These are phyloP conservation scores for Cloeon dipterum DNA, from an alignment of 2,888 invertebrate genomes.

Conservation along the genomic window DNA sequence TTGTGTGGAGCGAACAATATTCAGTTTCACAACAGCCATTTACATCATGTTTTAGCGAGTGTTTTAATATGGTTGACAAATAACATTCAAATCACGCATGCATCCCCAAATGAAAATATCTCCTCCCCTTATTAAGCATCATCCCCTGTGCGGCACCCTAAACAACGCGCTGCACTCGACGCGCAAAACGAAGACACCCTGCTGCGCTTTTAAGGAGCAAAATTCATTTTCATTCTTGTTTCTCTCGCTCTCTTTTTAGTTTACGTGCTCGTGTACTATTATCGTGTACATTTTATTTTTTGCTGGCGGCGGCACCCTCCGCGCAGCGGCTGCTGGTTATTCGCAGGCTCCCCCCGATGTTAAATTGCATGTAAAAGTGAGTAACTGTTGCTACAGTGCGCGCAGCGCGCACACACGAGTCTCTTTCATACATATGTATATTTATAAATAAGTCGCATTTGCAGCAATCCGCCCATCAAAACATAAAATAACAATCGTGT, in stretches of 20 bases:
- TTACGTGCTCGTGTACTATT: no score
- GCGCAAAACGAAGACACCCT: not conserved
- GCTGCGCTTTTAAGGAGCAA: slow-evolving; percentile 1
- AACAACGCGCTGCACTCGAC: no score
- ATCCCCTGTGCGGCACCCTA: no score
- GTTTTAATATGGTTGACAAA: no score
- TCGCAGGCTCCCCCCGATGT: not conserved
- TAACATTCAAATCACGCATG: not conserved
- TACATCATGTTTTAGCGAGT: no score
- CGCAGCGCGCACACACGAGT: no score
- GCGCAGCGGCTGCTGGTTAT: no score
- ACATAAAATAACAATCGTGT: not conserved
- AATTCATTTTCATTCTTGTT: not conserved
- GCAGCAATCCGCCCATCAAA: not conserved
- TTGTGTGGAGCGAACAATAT: no score
- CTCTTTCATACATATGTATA: not conserved
- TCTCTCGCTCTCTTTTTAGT: not conserved
- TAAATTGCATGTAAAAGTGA: slow-evolving; percentile 1
- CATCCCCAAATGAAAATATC: not conserved
- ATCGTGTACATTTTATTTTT: no score
- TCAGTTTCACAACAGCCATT: no score
- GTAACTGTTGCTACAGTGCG: slow-evolving; percentile 1
- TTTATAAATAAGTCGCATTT: no score
- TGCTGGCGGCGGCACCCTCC: not conserved
- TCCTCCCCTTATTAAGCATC: not conserved